Evolutionary conservation across 2,888 invertebrate species (phyloP).

Genomic region (Zootermopsis nevadensis): DNA sequence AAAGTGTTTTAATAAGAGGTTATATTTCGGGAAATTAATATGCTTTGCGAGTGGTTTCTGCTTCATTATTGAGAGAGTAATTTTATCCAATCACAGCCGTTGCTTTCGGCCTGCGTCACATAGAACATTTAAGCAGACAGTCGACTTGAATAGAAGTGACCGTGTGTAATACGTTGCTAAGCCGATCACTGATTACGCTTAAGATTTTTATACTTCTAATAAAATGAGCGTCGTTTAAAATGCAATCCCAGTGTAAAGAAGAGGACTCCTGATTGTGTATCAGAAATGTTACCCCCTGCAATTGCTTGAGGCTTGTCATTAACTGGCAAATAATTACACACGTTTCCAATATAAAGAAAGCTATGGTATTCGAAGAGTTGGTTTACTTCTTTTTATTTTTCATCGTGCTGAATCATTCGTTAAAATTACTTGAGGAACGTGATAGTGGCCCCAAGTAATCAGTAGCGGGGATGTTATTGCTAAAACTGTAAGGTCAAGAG

Average conservation of each 20-base stretch:
- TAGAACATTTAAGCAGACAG: not conserved
- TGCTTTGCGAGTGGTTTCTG: too few species aligned
- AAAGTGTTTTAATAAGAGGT: too few species aligned
- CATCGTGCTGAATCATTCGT: constrained; percentile 29
- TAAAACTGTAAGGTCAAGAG: constrained; percentile 3
- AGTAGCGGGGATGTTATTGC: not conserved
- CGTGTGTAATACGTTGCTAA: not conserved
- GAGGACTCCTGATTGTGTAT: not conserved
- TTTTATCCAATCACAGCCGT: not conserved
- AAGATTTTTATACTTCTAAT: constrained; percentile 6
- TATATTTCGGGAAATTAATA: too few species aligned
- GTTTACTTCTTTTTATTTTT: constrained; percentile 6
- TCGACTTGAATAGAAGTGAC: not conserved
- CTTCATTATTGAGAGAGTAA: too few species aligned
- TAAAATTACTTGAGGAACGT: constrained; percentile 22
- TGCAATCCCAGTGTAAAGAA: not conserved
- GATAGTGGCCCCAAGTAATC: not conserved
- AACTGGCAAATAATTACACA: constrained; percentile 33
- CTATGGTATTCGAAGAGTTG: constrained; percentile 11
- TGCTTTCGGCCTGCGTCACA: not conserved
- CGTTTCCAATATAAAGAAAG: constrained; percentile 35
- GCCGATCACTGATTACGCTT: not conserved
- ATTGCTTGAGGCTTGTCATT: constrained; percentile 23
- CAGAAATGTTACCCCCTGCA: not conserved
- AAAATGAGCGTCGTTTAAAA: constrained; percentile 26